These are phyloP conservation scores for Emmelina monodactyla DNA, from an alignment of 2,888 invertebrate genomes.

Conservation along the genomic window DNA sequence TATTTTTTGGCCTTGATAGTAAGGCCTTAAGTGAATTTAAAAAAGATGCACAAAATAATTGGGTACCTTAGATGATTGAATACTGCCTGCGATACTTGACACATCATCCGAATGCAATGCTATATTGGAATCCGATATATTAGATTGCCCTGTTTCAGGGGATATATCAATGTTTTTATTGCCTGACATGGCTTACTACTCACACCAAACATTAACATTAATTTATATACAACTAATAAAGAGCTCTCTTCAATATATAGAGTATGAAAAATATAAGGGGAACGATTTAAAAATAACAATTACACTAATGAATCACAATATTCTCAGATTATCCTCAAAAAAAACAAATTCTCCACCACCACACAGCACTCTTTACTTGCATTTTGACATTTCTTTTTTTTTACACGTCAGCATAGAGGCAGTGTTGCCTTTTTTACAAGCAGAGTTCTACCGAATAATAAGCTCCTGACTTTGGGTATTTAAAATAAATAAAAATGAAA, in stretches of 20 bases:
- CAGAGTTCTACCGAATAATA: too few relatives aligned
- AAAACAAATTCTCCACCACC: background rate
- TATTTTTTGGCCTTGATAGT: background rate
- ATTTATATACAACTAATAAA: background rate
- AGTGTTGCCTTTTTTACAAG: too few relatives aligned
- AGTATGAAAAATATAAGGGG: too few relatives aligned
- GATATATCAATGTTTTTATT: constrained; percentile 44
- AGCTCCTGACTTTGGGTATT: too few relatives aligned
- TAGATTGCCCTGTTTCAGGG: constrained; percentile 36
- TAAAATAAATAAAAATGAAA: too few relatives aligned
- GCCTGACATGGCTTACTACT: constrained; percentile 46
- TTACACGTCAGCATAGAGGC: constrained; percentile 17
- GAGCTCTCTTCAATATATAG: too few relatives aligned
- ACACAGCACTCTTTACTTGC: background rate
- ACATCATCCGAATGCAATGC: constrained; percentile 37
- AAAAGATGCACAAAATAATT: background rate
- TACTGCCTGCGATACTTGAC: constrained; percentile 40
- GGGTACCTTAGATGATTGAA: constrained; percentile 42
- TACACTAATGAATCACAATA: constrained; percentile 4
- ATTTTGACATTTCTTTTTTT: background rate
- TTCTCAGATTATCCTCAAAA: background rate
- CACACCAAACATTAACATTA: constrained; percentile 38
- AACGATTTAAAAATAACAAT: background rate
- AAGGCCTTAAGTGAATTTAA: background rate
- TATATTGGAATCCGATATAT: constrained; percentile 37